A percentile compares a stretch with the other conserved stretches of the same genome.
These are phyloP conservation scores for Catagonus wagneri DNA, from an alignment of 2,113 vertebrate genomes.

Conservation along the genomic window DNA sequence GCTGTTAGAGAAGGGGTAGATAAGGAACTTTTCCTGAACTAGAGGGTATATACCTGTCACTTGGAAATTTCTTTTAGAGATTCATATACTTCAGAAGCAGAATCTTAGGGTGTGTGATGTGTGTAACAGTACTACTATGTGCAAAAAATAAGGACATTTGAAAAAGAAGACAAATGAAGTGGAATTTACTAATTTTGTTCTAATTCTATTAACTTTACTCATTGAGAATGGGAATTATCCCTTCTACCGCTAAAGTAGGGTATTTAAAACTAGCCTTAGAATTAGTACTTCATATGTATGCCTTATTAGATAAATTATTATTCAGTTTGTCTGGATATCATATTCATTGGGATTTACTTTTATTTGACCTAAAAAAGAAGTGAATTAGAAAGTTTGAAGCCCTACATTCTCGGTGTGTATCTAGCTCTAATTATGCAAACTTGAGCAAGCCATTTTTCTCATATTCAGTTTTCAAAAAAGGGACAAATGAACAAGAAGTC, in stretches of 20 bases:
- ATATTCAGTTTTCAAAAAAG: not conserved
- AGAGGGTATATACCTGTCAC: not conserved
- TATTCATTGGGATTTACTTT: not conserved
- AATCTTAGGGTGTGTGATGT: not conserved
- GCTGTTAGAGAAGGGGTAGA: fast-evolving
- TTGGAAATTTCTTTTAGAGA: not conserved
- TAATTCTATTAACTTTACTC: not conserved
- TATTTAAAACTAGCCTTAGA: not conserved
- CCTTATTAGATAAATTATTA: not conserved
- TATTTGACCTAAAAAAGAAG: not conserved
- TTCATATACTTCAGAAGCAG: not conserved
- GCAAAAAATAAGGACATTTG: not conserved
- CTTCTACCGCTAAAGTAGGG: not conserved
- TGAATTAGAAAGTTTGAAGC: not conserved
- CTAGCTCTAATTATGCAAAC: not conserved
- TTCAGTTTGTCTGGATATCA: not conserved
- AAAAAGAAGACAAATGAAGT: not conserved
- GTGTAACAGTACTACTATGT: not conserved
- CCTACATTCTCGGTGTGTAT: not conserved
- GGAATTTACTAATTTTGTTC: not conserved
- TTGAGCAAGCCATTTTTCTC: not conserved
- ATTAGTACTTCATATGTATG: not conserved
- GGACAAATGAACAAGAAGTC: not conserved
- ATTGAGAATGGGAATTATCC: not conserved
- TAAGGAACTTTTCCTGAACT: not conserved